Evolutionary conservation across 1,140 invertebrate species (phyloP).

Genomic region (Scaptomyza hsui): DNA sequence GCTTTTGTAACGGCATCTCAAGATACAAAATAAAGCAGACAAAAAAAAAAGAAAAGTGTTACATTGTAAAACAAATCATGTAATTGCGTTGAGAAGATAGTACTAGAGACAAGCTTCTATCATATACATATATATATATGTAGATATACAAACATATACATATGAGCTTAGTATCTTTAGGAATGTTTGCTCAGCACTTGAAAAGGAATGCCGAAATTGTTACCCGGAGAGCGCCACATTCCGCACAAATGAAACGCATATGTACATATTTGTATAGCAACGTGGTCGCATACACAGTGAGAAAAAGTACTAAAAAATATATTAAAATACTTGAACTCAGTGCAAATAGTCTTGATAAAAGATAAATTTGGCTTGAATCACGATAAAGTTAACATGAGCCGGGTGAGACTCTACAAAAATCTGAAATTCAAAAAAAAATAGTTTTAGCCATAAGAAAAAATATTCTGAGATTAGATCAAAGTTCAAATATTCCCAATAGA

Average conservation of each 20-base stretch:
- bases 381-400: too few species aligned
- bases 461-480: too few species aligned
- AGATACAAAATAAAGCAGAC: background rate
- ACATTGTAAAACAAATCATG: conserved; percentile 18
- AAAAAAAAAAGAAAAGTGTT: conserved; percentile 10
- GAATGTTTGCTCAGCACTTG: conserved; percentile 9
- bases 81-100: conserved; percentile 10
- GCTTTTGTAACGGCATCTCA: conserved; percentile 12
- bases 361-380: too few species aligned
- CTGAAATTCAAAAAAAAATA: too few species aligned
- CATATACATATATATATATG: too few species aligned
- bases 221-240: background rate
- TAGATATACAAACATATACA: background rate
- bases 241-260: background rate
- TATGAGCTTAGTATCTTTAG: conserved; percentile 3
- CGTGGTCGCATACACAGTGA: background rate
- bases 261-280: background rate
- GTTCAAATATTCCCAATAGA: too few species aligned
- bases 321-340: too few species aligned
- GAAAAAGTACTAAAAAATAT: too few species aligned
- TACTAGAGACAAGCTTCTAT: too few species aligned
- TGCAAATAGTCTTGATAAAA: too few species aligned
- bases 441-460: too few species aligned
- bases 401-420: too few species aligned
- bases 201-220: background rate